Conservation (phyloP, 2,113 vertebrate genomes). For the Tretioscincus oriximinensis region DNA sequence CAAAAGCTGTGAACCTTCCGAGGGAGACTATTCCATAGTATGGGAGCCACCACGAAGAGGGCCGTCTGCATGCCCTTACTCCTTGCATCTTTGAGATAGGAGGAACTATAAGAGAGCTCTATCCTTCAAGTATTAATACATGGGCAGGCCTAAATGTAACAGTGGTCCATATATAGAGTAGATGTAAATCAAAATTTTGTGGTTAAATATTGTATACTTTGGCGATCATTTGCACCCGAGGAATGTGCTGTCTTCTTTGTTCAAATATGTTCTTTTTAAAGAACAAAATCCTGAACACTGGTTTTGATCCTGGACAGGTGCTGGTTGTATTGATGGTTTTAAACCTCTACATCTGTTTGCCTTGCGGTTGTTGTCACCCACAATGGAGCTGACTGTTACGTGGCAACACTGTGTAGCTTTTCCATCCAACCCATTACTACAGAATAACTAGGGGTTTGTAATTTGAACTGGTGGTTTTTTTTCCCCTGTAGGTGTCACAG, state of each 20-base stretch:
- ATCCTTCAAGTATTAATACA: too few relatives aligned
- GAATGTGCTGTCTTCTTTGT: not conserved
- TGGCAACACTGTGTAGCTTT: not conserved
- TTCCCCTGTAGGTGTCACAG: not conserved
- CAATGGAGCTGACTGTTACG: not conserved
- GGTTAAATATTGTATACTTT: not conserved
- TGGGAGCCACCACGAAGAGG: too few relatives aligned
- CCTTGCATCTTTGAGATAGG: too few relatives aligned
- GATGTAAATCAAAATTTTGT: not conserved
- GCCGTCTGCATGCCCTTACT: too few relatives aligned
- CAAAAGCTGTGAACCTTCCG: too few relatives aligned
- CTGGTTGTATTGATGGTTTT: not conserved
- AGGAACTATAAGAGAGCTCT: too few relatives aligned
- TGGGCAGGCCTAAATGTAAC: not conserved
- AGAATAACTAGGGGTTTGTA: not conserved
- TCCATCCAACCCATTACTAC: not conserved
- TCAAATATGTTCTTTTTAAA: not conserved
- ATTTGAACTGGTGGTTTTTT: not conserved
- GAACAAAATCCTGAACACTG: not conserved
- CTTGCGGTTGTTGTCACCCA: not conserved
- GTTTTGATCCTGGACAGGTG: not conserved
- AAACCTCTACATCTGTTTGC: not conserved
- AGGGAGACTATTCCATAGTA: too few relatives aligned
- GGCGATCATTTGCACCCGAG: not conserved
- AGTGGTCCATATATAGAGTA: not conserved